A percentile compares a stretch with the other conserved stretches of the same genome.
phyloP scores from a whole-genome alignment of 2,888 invertebrate genomes.

The Lysandra bellargus region DNA sequence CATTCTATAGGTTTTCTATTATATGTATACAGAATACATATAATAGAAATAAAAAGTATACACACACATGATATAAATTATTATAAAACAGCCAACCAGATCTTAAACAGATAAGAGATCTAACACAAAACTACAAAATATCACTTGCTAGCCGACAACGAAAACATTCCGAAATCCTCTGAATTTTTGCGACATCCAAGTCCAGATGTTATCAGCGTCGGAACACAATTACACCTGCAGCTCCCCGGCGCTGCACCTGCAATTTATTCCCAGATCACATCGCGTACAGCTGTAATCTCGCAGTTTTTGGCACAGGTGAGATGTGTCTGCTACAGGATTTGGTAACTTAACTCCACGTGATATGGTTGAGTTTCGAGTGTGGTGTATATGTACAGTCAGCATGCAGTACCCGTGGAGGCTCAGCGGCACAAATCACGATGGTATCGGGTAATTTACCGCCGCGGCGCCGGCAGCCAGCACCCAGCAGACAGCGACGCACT shows the following conservation, averaged over 20 bases:
- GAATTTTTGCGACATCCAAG: neutral
- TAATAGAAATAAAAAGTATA: too few species aligned
- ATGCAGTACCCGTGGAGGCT: conserved; percentile 10
- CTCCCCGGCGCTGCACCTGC: conserved; percentile 13
- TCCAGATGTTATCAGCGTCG: neutral
- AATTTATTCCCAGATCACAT: conserved; percentile 26
- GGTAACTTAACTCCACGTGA: neutral
- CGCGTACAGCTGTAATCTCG: conserved; percentile 23
- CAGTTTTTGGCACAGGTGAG: conserved; percentile 12
- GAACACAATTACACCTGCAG: conserved; percentile 14
- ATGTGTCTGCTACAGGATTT: neutral
- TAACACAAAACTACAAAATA: neutral
- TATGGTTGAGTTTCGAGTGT: neutral
- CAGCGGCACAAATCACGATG: conserved; percentile 14
- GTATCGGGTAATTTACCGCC: conserved; percentile 10
- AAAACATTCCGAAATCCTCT: neutral
- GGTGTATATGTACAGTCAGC: neutral
- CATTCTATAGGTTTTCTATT: too few species aligned
- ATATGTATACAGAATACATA: too few species aligned
- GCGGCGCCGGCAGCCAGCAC: neutral
- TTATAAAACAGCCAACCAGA: too few species aligned
- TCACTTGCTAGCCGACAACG: neutral
- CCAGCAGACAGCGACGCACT: neutral
- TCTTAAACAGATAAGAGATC: too few species aligned
- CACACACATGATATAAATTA: too few species aligned